phyloP scores from a whole-genome alignment of 2,888 invertebrate species.

The Cremastinae sp. region DNA sequence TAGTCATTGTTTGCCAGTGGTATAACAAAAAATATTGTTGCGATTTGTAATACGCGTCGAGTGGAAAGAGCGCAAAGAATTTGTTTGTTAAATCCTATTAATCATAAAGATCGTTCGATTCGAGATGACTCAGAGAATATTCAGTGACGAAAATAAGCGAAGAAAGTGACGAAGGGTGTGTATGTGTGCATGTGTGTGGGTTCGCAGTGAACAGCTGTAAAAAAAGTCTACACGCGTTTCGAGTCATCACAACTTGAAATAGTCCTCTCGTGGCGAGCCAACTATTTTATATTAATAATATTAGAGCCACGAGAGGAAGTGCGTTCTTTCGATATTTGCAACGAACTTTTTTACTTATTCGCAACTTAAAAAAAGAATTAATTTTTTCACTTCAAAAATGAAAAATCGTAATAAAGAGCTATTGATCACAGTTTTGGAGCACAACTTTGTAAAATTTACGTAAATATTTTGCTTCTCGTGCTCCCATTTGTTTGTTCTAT shows the following conservation, averaged over 20 bases:
- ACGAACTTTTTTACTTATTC: background rate
- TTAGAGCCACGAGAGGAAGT: background rate
- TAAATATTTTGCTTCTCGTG: constrained; percentile 13
- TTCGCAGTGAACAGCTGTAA: constrained; percentile 31
- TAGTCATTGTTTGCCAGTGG: background rate
- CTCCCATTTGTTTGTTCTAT: constrained; percentile 37
- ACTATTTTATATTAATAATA: constrained; percentile 20
- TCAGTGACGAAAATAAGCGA: constrained; percentile 30
- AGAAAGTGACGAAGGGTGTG: constrained; percentile 2
- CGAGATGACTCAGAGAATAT: constrained; percentile 15
- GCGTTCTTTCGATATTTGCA: background rate
- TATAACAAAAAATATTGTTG: background rate
- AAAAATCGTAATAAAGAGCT: background rate
- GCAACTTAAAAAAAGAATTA: background rate
- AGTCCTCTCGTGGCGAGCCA: constrained; percentile 47
- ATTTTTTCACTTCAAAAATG: no score
- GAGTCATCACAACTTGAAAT: constrained; percentile 62
- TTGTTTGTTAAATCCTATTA: no score
- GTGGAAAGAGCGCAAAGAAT: no score
- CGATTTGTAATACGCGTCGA: no score
- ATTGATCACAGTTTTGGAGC: constrained; percentile 1
- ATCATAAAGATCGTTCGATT: no score
- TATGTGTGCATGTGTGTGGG: constrained; percentile 18
- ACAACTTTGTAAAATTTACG: background rate
- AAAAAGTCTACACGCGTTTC: constrained; percentile 25